A percentile compares a stretch with the other conserved stretches of the same genome.
phyloP scores from a whole-genome alignment of 2,888 invertebrate genomes.

The Sminthurinus aureus region DNA sequence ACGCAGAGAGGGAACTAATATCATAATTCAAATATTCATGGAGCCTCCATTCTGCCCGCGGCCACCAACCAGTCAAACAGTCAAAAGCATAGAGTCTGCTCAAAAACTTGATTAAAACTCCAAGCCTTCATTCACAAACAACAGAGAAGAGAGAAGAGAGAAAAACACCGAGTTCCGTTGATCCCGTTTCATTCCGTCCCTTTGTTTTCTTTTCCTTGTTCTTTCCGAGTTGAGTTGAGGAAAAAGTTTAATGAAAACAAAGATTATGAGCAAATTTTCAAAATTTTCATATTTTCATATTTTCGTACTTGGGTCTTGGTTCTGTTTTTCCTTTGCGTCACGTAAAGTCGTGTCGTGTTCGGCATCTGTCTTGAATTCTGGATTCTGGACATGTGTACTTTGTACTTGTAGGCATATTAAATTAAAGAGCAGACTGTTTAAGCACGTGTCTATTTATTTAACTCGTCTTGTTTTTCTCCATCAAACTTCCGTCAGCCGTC shows the following conservation, averaged over 20 bases:
- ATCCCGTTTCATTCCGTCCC: no score
- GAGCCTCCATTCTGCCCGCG: constrained; percentile 39
- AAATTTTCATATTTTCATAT: constrained; percentile 35
- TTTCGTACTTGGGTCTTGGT: background rate
- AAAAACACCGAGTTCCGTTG: no score
- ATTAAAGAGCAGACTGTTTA: no score
- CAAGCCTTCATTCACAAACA: constrained; percentile 43
- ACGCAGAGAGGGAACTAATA: constrained; percentile 44
- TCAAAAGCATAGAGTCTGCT: constrained; percentile 35
- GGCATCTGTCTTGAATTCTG: background rate
- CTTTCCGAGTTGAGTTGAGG: background rate
- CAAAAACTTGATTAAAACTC: constrained; percentile 26
- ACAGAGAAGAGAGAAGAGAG: no score
- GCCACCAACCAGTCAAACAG: no score
- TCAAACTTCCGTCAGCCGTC: no score
- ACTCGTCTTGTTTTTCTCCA: no score
- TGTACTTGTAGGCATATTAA: no score
- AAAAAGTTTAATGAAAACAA: constrained; percentile 33
- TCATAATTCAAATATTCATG: constrained; percentile 53
- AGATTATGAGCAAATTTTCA: constrained; percentile 49
- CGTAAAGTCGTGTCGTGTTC: no score
- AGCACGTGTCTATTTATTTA: no score
- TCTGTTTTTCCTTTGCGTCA: background rate
- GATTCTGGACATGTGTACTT: background rate
- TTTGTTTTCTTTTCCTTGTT: constrained; percentile 8